Percentiles rank a stretch among this genome's conserved stretches.
These are phyloP conservation scores for Falco punctatus DNA, from an alignment of 2,113 vertebrate genomes.

Conservation along the genomic window DNA sequence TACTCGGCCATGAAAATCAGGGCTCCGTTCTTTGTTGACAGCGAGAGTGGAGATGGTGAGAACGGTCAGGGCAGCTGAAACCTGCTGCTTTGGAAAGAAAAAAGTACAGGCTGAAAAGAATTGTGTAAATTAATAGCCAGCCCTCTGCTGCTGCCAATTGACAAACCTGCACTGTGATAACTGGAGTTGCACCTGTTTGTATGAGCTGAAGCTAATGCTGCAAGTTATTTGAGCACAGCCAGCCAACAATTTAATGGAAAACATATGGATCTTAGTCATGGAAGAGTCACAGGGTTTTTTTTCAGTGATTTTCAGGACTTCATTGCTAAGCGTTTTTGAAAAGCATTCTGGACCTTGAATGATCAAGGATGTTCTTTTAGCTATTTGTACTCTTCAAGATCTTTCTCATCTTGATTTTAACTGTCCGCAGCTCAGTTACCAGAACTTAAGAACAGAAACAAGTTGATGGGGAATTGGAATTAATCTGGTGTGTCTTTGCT, in stretches of 20 bases:
- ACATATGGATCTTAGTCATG: background rate
- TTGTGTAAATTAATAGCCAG: background rate
- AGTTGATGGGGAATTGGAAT: background rate
- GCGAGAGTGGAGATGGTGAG: conserved; percentile 81
- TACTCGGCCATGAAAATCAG: conserved; percentile 88
- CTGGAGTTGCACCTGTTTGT: background rate
- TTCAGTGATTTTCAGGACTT: background rate
- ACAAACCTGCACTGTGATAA: background rate
- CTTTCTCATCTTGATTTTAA: background rate
- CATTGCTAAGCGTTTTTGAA: background rate
- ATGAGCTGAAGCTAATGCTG: background rate
- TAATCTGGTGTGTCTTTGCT: background rate
- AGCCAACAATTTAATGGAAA: background rate
- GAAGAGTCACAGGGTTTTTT: background rate
- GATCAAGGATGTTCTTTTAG: background rate
- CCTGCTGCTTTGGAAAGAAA: background rate
- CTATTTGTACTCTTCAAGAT: background rate
- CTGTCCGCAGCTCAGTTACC: background rate
- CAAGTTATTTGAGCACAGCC: background rate
- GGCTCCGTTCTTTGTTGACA: conserved; percentile 76
- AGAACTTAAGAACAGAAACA: background rate
- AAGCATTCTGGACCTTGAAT: background rate
- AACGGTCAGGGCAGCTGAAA: conserved; percentile 9
- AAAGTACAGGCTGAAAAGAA: background rate
- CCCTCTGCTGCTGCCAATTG: background rate